Conservation (phyloP, 2,113 vertebrate species). For the Scomber colias region DNA sequence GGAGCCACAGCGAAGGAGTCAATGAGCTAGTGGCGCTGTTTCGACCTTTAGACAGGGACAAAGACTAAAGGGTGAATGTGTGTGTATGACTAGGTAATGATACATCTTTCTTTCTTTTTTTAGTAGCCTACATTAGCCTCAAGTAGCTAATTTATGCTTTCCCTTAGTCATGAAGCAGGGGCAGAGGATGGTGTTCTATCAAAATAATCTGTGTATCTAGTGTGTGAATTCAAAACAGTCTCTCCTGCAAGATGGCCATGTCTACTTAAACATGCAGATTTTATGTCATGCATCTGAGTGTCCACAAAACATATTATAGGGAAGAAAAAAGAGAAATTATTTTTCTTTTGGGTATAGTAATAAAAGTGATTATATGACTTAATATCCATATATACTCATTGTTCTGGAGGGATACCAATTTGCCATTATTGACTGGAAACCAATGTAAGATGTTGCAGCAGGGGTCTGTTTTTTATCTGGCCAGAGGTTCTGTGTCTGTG, state of each 20-base stretch:
- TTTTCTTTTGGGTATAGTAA: not conserved
- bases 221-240: too few species aligned
- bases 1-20: not conserved
- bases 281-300: not conserved
- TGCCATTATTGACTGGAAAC: not conserved
- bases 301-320: too few species aligned
- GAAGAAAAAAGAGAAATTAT: too few species aligned
- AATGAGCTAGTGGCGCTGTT: slow-evolving; percentile 10
- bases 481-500: too few species aligned
- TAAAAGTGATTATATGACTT: not conserved
- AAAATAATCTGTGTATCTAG: not conserved
- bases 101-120: not conserved
- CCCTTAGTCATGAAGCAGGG: not conserved
- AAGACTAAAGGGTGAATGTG: not conserved
- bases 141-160: not conserved
- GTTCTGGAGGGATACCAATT: not conserved
- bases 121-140: too few species aligned
- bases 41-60: not conserved
- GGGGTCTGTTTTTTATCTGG: too few species aligned
- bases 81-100: not conserved
- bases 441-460: not conserved
- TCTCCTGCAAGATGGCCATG: not conserved
- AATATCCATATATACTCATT: too few species aligned
- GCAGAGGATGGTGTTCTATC: not conserved
- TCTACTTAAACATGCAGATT: not conserved